Percentiles rank a stretch among this genome's conserved stretches.
These are phyloP conservation scores for Eurosta solidaginis DNA, from an alignment of 1,140 invertebrate genomes.

Conservation along the genomic window DNA sequence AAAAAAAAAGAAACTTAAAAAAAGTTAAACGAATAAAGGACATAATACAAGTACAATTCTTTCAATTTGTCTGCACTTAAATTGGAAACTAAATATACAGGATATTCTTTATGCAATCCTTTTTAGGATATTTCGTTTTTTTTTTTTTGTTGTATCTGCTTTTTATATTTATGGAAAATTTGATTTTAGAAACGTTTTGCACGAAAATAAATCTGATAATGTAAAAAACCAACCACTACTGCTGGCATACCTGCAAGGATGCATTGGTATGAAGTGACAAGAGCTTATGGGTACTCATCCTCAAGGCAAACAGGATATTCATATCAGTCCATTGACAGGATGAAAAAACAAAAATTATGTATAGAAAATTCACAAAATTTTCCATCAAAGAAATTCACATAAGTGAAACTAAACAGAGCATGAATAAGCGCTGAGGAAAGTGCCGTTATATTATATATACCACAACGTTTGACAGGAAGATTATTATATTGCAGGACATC, in stretches of 20 bases:
- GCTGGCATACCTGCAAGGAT: conserved; percentile 32
- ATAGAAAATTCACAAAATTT: not conserved
- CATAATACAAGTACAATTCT: not conserved
- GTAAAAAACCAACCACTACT: conserved; percentile 36
- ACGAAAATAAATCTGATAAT: conserved; percentile 57
- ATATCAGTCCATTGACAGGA: not conserved
- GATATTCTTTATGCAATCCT: not conserved
- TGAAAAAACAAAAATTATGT: not conserved
- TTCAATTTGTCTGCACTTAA: conserved; percentile 19
- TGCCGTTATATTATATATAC: not conserved
- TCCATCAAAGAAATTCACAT: not conserved
- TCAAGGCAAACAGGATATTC: not conserved
- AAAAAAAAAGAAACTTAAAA: not conserved
- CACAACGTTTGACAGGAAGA: conserved; percentile 26
- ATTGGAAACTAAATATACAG: not conserved
- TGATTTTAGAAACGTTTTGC: conserved; percentile 59
- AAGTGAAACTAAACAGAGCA: not conserved
- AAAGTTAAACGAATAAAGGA: not conserved
- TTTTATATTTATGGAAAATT: conserved; percentile 48
- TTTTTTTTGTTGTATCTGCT: too few relatives aligned
- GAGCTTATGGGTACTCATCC: too few relatives aligned
- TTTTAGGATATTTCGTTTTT: not conserved
- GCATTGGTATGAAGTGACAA: not conserved
- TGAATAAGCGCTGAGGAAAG: not conserved
- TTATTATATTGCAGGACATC: conserved; percentile 30